Evolutionary conservation across 2,888 invertebrate genomes (phyloP), one percentile per base, ranked within the genome.

Genomic region (Autographa gamma): DNA sequence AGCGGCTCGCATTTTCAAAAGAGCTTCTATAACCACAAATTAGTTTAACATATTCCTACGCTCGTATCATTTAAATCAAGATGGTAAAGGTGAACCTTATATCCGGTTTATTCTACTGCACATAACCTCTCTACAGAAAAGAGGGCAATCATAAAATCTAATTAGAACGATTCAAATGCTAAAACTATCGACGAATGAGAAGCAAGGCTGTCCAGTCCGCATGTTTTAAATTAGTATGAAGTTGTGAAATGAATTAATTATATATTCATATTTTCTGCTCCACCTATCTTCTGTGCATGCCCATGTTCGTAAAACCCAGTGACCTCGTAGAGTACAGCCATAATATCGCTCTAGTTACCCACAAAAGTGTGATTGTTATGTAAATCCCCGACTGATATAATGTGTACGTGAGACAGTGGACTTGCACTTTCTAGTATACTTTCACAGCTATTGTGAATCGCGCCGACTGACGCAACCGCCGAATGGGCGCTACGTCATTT

Each of bases 401-500:
- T 92, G 81, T 88, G 91, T 91, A 93, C 94, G 94, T 93, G 93
- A 91, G 93, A 85, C 90, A 91, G 91, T 90, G 87, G 88, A 93
- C 92, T 93, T 91, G 89, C 92, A 92, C 95, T 95, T 95, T 95
- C 95, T 95, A 95, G 89, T 88, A 90, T 90, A 94, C 95, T 95
- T 95, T 95, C 95, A 93, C 95, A 91, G 92, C 91, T 88, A 93
- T 94, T 94, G 94, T 94, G 86, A 79, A 82, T 82, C 71, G 82
- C 66, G 64, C 71, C 54, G 69, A 67, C 84, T 94, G 92, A 93
- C 92, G 94, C 89, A 93, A 93, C 83, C 79, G 83, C 88, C 90
- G 80, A 90, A 78, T 80, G 79, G 69, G 64, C 67, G 59, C 74
- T 76, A 84, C 86, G 86, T 86, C 85, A 81, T 73, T 38, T 14